Base-by-base conservation (phyloP, 2,888 invertebrate species). In the Leptinotarsa rubiginosa region DNA sequence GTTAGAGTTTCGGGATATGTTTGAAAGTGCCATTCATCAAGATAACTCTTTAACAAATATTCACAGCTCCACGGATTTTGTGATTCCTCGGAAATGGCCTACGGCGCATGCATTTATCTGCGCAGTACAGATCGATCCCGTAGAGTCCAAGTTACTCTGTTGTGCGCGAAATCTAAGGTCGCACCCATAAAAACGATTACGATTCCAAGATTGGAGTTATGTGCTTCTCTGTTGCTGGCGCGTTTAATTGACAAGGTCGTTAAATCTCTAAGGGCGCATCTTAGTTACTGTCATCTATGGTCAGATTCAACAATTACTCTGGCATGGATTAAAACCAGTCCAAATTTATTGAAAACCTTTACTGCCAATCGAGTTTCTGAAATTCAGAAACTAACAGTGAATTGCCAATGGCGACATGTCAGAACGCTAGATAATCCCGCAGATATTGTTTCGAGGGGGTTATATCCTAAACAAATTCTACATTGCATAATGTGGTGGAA, bases 281-380 rank as follows among this genome's bases (percentile, higher is more conserved):
- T n/a, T n/a, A n/a, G n/a, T n/a, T n/a, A n/a, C n/a, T n/a, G n/a
- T n/a, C n/a, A n/a, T n/a, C n/a, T n/a, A n/a, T n/a, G n/a, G n/a
- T n/a, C n/a, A n/a, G n/a, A n/a, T n/a, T n/a, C n/a, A n/a, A n/a
- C n/a, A n/a, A n/a, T n/a, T n/a, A n/a, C n/a, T n/a, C n/a, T n/a
- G n/a, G n/a, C n/a, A n/a, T 64, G 74, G 74, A 52, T 72, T 0
- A 69, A 69, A 54, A 69, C 72, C 12, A 52, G 69, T 65, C 75
- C 79, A 3, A 77, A 78, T 59, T 49, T 74, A 16, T 69, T 80
- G 47, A 79, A 81, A 75, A 72, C 76, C 4, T 80, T 80, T 64
- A 70, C 75, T 1, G 68, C 69, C 20, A 77, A 77, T 65, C 68
- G 79, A 18, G 72, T 77, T 31, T 47, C 77, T 13, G 76, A 78